Conservation (phyloP, 2,113 vertebrate species). For the Falco punctatus region DNA sequence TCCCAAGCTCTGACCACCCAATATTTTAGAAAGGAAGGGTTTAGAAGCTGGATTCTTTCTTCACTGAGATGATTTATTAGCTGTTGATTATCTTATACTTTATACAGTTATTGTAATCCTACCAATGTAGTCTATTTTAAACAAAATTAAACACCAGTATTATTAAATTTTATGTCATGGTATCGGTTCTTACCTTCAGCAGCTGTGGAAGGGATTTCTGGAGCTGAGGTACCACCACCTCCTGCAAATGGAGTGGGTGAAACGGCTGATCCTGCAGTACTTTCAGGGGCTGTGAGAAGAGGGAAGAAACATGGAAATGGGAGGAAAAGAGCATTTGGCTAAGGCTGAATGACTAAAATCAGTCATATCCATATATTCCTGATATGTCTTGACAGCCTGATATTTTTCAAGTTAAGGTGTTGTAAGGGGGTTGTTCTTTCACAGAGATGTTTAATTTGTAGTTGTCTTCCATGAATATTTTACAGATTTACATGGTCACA, state of each 20-base stretch:
- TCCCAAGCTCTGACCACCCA: neutral
- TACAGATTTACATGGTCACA: neutral
- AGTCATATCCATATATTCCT: neutral
- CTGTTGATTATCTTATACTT: neutral
- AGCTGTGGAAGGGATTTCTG: neutral
- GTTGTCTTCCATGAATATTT: neutral
- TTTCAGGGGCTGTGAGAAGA: neutral
- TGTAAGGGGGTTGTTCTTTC: neutral
- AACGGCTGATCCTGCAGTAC: accelerated
- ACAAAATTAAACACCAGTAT: neutral
- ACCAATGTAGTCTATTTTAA: neutral
- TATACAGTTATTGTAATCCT: neutral
- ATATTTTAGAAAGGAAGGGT: neutral
- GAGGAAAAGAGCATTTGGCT: neutral
- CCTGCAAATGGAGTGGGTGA: accelerated
- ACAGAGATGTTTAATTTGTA: neutral
- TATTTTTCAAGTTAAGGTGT: neutral
- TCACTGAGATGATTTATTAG: neutral
- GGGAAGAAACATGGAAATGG: neutral
- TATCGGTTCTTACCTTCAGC: neutral
- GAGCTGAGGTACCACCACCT: neutral
- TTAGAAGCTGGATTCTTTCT: neutral
- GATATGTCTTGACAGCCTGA: neutral
- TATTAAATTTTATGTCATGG: neutral
- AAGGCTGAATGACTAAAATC: neutral